Base-by-base conservation (phyloP, 1,140 invertebrate genomes). In the Eriosoma lanigerum region DNA sequence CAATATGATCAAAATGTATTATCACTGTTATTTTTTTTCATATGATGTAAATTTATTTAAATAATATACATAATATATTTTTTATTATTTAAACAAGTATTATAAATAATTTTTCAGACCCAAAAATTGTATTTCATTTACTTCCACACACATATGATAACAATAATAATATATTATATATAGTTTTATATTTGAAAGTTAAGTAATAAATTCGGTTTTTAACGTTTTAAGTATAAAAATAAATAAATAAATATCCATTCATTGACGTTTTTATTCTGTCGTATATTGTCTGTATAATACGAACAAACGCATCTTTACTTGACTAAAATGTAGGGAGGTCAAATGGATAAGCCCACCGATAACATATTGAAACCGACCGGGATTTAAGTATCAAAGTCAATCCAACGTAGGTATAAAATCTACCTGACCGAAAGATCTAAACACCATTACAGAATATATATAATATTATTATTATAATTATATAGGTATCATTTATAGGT, bases 381-480 rank as follows among this genome's bases (percentile, higher is more conserved):
- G 70, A 56, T 73, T 73, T 73, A 73, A 54, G 70, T 73, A 73
- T 73, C 70, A 73, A 54, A 73, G 70, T 32, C 19, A 73, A 73
- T 54, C 70, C 26, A 9, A 73, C 70, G 38, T 21, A 38, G 32
- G 32, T 38, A 4, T 17, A 32, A 54, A 54, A 52, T 17, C 12
- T 73, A 54, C n/a, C 9, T 29, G 26, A 56, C 29, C 19, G n/a
- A 8, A 73, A 54, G 19, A 1, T 56, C 70, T 38, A 54, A 54
- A 73, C 52, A n/a, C 15, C n/a, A 68, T 68, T 46, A 68, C 64
- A 24, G 24, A 46, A 46, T 44, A n/a, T n/a, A 46, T 44, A 64
- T n/a, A 29, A 58, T 1, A 26, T 24, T n/a, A n/a, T n/a, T n/a
- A n/a, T n/a, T n/a, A n/a, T n/a, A n/a, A 58, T 52, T n/a, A n/a